Conservation (phyloP, 2,113 vertebrate species). For the Hypocryptadius cinnamomeus region DNA sequence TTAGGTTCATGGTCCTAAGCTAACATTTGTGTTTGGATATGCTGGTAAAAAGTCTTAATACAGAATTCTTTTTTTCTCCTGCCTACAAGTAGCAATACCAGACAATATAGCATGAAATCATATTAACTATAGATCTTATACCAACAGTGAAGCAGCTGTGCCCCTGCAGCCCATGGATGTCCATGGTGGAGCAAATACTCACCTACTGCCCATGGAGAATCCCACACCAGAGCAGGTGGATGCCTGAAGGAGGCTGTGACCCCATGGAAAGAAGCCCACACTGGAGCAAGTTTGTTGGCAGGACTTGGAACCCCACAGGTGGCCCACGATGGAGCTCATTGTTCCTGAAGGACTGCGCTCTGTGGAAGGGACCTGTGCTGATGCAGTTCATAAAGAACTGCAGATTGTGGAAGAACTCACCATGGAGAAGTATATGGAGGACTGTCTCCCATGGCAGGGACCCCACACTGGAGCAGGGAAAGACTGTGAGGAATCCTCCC, state of each 20-base stretch:
- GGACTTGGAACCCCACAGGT: fast-evolving
- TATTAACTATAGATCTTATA: not conserved
- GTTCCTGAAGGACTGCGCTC: not conserved
- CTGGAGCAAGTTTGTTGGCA: not conserved
- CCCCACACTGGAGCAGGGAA: not conserved
- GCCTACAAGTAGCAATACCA: not conserved
- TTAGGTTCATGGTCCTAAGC: not conserved
- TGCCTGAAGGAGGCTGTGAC: not conserved
- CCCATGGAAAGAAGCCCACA: not conserved
- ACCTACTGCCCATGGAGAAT: not conserved
- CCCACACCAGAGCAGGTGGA: not conserved
- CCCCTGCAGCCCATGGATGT: not conserved
- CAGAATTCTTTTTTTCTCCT: not conserved
- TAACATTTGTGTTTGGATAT: not conserved
- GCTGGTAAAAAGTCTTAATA: not conserved
- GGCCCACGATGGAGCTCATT: not conserved
- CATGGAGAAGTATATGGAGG: not conserved
- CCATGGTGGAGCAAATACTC: not conserved
- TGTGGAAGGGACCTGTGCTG: not conserved
- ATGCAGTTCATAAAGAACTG: not conserved
- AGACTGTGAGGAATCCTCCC: not conserved
- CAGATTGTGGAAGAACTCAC: not conserved
- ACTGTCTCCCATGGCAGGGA: not conserved
- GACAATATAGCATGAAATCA: not conserved
- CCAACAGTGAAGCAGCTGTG: not conserved